These are phyloP conservation scores for Diceros bicornis DNA, from an alignment of 2,797 vertebrate genomes.

Conservation along the genomic window DNA sequence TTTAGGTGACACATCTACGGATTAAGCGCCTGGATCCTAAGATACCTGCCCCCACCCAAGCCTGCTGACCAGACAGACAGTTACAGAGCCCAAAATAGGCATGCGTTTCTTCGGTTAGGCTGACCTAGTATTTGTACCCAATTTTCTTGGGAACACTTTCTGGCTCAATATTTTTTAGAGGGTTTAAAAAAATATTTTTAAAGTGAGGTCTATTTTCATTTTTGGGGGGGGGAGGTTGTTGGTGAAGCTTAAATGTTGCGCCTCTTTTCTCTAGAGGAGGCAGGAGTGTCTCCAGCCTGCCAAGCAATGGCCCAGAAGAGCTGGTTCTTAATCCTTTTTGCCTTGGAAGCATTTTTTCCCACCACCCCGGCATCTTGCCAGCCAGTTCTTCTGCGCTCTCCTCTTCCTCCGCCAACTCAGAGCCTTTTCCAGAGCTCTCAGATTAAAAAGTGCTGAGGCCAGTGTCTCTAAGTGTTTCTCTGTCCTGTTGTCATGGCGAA, in stretches of 20 bases:
- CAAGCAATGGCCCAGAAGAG: neutral
- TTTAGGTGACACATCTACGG: neutral
- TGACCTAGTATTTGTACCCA: neutral
- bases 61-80: neutral
- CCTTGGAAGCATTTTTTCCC: constrained; percentile 73
- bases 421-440: constrained; percentile 77
- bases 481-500: constrained; percentile 36
- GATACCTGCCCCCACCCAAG: neutral
- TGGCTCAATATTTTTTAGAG: constrained; percentile 22
- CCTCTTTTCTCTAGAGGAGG: constrained; percentile 25
- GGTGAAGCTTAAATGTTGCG: neutral
- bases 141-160: constrained; percentile 12
- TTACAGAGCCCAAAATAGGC: neutral
- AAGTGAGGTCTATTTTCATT: neutral
- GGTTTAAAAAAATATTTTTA: neutral
- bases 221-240: neutral
- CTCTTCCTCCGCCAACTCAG: constrained; percentile 27
- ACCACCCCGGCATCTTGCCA: constrained; percentile 76
- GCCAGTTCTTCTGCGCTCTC: constrained; percentile 60
- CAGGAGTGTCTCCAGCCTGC: neutral
- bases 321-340: constrained; percentile 59
- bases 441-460: constrained; percentile 83
- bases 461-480: constrained; percentile 54
- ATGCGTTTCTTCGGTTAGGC: neutral
- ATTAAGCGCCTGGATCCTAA: neutral